These are phyloP conservation scores for Himalopsyche kuldschensis DNA, from an alignment of 2,888 invertebrate genomes.

Conservation along the genomic window DNA sequence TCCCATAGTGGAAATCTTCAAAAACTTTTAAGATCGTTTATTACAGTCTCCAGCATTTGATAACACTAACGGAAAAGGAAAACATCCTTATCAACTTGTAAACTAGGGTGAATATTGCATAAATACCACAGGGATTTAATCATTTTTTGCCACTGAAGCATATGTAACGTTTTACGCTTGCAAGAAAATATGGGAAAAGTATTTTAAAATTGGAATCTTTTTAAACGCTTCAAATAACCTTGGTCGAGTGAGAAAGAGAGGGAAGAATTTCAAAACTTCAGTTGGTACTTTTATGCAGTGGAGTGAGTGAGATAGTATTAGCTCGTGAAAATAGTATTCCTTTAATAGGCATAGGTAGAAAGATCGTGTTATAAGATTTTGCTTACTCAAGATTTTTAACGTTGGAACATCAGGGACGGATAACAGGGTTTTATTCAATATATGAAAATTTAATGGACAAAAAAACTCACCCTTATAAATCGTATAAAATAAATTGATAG, in stretches of 20 bases:
- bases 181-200: constrained; percentile 19
- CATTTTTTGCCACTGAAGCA: not conserved
- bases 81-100: not conserved
- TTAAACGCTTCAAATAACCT: constrained; percentile 16
- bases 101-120: not conserved
- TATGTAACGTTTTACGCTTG: constrained; percentile 6
- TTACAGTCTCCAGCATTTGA: not conserved
- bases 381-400: constrained; percentile 8
- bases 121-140: not conserved
- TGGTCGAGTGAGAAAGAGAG: not conserved
- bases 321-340: not conserved
- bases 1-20: not conserved
- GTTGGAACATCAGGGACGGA: constrained; percentile 8
- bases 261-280: not conserved
- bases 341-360: not conserved
- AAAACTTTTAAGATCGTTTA: not conserved
- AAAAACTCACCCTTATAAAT: no score
- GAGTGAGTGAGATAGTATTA: constrained; percentile 2
- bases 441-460: no score
- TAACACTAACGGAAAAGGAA: not conserved
- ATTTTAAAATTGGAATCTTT: constrained; percentile 25
- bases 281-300: not conserved
- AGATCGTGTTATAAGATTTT: constrained; percentile 16
- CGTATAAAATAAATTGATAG: no score
- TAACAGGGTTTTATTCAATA: not conserved